A percentile compares a stretch with the other conserved stretches of the same genome.
phyloP scores from a whole-genome alignment of 2,888 invertebrate genomes.

The Drosophila leonis region DNA sequence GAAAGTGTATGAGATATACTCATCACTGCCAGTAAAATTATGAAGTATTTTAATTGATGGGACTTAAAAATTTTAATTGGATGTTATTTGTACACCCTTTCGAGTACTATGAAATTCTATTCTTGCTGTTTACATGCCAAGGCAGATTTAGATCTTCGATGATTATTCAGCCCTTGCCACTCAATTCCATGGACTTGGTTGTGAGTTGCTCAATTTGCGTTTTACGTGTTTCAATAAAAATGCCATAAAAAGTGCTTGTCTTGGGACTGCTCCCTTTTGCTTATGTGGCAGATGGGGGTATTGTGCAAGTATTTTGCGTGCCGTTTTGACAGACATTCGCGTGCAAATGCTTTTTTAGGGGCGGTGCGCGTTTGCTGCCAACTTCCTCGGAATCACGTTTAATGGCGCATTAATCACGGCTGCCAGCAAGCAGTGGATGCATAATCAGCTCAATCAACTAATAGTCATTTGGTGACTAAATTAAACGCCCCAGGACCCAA shows the following conservation, averaged over 20 bases:
- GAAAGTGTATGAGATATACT: too few relatives aligned
- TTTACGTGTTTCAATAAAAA: conserved; percentile 76
- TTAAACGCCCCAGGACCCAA: conserved; percentile 37
- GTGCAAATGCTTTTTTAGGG: conserved; percentile 52
- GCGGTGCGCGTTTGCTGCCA: conserved; percentile 20
- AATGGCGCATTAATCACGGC: conserved; percentile 71
- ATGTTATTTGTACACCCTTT: conserved; percentile 35
- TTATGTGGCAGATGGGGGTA: conserved; percentile 1
- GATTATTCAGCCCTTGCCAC: conserved; percentile 3
- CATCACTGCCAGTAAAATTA: too few relatives aligned
- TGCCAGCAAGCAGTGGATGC: conserved; percentile 26
- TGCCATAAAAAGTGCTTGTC: conserved; percentile 60
- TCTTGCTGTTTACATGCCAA: conserved; percentile 12
- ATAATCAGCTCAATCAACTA: conserved; percentile 61
- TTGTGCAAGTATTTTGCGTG: conserved; percentile 53
- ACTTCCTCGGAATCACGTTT: conserved; percentile 54
- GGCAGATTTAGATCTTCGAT: not conserved
- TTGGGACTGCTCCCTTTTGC: conserved; percentile 10
- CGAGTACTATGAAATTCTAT: conserved; percentile 23
- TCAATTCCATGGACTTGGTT: conserved; percentile 10
- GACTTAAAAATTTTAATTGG: conserved; percentile 53
- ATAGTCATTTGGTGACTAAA: conserved; percentile 61
- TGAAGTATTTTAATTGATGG: too few relatives aligned
- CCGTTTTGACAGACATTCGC: conserved; percentile 50
- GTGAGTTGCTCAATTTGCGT: conserved; percentile 64